Evolutionary conservation across 2,797 vertebrate species (phyloP).

Genomic region (Sebastes umbrosus): DNA sequence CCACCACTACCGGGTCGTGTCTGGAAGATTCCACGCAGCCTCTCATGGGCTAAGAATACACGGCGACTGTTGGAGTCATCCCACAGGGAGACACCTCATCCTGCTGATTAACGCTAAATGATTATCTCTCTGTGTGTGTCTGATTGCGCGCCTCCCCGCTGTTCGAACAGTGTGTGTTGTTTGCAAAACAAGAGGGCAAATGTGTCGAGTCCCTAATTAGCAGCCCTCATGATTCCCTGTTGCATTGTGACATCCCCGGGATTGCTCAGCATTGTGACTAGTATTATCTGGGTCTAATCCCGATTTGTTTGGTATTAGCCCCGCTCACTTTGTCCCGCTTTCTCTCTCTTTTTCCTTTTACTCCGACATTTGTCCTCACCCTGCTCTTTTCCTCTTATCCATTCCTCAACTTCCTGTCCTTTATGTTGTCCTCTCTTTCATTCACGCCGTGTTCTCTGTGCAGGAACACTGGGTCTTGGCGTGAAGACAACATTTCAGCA

Average conservation of each 20-base stretch:
- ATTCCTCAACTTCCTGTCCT: constrained; percentile 21
- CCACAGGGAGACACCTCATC: constrained; percentile 30
- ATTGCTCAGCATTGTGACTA: constrained; percentile 77
- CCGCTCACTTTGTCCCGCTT: constrained; percentile 29
- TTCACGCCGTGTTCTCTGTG: not conserved
- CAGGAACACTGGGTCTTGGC: not conserved
- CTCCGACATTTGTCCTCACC: constrained; percentile 41
- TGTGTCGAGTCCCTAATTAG: constrained; percentile 74
- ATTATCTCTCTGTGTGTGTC: constrained; percentile 65
- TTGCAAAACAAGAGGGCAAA: constrained; percentile 73
- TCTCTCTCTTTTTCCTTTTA: constrained; percentile 28
- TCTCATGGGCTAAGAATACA: constrained; percentile 52
- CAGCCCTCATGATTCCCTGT: constrained; percentile 64
- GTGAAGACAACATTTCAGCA: not conserved
- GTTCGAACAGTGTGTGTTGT: constrained; percentile 64
- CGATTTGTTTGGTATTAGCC: constrained; percentile 74
- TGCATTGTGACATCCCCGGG: constrained; percentile 67
- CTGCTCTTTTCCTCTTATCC: constrained; percentile 35
- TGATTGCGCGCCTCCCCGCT: constrained; percentile 70
- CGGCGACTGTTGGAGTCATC: constrained; percentile 4
- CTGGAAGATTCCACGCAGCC: constrained; percentile 36
- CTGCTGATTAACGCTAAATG: constrained; percentile 57
- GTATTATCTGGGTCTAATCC: constrained; percentile 80
- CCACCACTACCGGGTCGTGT: constrained; percentile 21
- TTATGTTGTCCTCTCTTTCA: constrained; percentile 5